These are phyloP conservation scores for Galeopterus variegatus DNA, from an alignment of 2,113 vertebrate species.

Conservation along the genomic window DNA sequence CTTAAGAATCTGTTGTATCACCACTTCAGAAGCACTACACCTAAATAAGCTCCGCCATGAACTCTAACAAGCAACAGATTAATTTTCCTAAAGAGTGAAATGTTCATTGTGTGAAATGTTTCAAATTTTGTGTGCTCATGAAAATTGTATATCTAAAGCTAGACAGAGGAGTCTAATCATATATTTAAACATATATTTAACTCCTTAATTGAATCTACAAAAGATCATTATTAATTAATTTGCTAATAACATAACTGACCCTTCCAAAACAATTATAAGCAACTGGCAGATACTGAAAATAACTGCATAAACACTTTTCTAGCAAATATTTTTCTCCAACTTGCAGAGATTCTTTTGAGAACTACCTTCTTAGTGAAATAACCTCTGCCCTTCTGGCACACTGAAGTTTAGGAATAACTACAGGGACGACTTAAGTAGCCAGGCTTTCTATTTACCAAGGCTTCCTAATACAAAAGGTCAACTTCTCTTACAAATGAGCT, in stretches of 20 bases:
- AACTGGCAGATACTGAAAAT: not conserved
- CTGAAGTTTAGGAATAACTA: constrained; percentile 13
- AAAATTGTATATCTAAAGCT: constrained; percentile 36
- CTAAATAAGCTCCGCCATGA: not conserved
- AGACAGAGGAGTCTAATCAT: not conserved
- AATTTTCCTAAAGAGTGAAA: not conserved
- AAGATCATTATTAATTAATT: constrained; percentile 28
- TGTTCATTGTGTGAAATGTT: not conserved
- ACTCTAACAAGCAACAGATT: not conserved
- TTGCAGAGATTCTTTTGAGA: not conserved
- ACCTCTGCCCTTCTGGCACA: not conserved
- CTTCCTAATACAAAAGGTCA: not conserved
- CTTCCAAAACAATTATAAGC: not conserved
- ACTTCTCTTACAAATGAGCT: not conserved
- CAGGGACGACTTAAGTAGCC: not conserved
- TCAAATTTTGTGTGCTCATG: not conserved
- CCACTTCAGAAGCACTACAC: not conserved
- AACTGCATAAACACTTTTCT: not conserved
- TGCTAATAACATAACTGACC: not conserved
- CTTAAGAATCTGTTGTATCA: not conserved
- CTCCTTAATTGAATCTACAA: not conserved
- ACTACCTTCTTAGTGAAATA: not conserved
- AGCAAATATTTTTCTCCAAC: not conserved
- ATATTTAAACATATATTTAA: constrained; percentile 54
- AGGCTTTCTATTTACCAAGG: not conserved